Conservation (phyloP, 2,113 vertebrate genomes). For the Erythrolamprus reginae region DNA sequence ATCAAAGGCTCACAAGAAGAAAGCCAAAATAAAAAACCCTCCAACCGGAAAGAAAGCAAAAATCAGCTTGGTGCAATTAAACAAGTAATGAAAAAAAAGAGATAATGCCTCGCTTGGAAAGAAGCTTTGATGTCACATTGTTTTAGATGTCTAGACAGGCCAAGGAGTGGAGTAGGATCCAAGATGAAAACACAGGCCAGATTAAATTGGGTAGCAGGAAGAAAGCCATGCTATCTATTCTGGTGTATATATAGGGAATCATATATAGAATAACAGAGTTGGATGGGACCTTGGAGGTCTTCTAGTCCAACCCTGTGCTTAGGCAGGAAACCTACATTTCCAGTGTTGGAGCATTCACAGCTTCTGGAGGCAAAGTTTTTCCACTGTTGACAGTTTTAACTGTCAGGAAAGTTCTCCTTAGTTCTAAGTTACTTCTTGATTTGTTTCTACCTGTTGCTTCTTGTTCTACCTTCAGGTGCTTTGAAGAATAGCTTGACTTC, state of each 20-base stretch:
- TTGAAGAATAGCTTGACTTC: no score
- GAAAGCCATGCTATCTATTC: not conserved
- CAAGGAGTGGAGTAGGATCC: not conserved
- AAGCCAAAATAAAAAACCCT: not conserved
- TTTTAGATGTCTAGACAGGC: rapidly evolving
- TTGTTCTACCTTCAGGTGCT: no score
- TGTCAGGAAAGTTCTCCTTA: no score
- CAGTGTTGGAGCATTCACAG: no score
- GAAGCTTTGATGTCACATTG: not conserved
- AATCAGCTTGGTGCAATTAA: constrained; percentile 5
- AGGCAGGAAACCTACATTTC: no score
- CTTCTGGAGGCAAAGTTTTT: no score
- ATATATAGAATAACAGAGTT: no score
- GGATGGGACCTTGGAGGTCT: no score
- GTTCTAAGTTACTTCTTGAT: no score
- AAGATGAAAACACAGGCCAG: not conserved
- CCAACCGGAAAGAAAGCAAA: not conserved
- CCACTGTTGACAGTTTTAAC: no score
- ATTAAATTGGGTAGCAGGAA: not conserved
- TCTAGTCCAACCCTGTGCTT: no score
- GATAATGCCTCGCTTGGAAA: not conserved
- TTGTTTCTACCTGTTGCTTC: no score
- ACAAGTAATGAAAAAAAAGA: constrained; percentile 22
- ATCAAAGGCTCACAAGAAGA: not conserved
- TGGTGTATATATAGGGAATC: not conserved